Percentiles rank a stretch among this genome's conserved stretches.
phyloP scores from a whole-genome alignment of 1,140 invertebrate genomes.

The Hormaphis cornu region DNA sequence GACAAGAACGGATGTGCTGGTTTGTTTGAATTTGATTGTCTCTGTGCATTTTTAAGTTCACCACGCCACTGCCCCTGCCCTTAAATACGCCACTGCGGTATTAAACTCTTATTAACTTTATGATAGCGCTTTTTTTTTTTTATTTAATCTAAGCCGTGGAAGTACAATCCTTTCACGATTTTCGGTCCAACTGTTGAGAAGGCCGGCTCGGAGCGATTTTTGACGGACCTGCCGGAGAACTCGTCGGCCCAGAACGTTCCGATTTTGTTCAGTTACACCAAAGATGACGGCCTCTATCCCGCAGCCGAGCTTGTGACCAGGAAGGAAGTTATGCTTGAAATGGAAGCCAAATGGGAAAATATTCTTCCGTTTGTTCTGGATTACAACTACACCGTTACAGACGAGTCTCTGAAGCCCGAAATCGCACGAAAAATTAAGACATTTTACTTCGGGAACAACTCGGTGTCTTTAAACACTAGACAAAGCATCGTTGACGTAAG shows the following conservation, averaged over 20 bases:
- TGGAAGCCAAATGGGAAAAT: slow-evolving; percentile 51
- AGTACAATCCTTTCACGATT: slow-evolving; percentile 51
- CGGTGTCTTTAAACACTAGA: slow-evolving; percentile 44
- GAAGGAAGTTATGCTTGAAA: slow-evolving; percentile 42
- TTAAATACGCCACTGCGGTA: too few relatives aligned
- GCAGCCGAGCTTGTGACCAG: slow-evolving; percentile 43
- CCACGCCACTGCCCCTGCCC: too few relatives aligned
- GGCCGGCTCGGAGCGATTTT: slow-evolving; percentile 45
- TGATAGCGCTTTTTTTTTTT: too few relatives aligned
- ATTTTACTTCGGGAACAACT: slow-evolving; percentile 48
- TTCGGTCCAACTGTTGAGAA: slow-evolving; percentile 53
- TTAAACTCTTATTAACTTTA: too few relatives aligned
- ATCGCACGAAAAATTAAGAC: slow-evolving; percentile 48
- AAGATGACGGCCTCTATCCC: slow-evolving; percentile 43
- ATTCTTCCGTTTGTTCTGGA: slow-evolving; percentile 50
- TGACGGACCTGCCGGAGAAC: slow-evolving; percentile 44
- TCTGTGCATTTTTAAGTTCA: too few relatives aligned
- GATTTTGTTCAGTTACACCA: slow-evolving; percentile 41
- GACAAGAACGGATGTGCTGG: too few relatives aligned
- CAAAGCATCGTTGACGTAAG: slow-evolving; percentile 36
- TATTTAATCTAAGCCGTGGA: slow-evolving; percentile 41
- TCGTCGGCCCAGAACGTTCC: slow-evolving; percentile 40
- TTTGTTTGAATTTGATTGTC: too few relatives aligned
- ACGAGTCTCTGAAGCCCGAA: slow-evolving; percentile 41
- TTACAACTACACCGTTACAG: slow-evolving; percentile 51